These are phyloP conservation scores for Ispidina lecontei DNA, from an alignment of 2,797 vertebrate genomes.

Conservation along the genomic window DNA sequence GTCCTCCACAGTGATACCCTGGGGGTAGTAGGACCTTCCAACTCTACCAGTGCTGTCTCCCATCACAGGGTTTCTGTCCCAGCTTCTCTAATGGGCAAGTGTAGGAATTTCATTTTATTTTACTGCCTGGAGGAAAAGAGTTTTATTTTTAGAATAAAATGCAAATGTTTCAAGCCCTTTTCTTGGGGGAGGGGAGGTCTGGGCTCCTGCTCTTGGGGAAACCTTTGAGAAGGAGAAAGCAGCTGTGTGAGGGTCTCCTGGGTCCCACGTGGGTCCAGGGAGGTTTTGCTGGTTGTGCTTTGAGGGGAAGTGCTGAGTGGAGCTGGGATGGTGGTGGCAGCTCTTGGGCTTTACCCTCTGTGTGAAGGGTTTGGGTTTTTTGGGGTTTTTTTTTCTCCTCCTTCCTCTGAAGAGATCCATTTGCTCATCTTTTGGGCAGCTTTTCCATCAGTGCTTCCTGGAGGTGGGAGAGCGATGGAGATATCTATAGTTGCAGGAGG, in stretches of 20 bases:
- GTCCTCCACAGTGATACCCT: background rate
- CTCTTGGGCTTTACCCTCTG: background rate
- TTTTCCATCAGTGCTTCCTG: constrained; percentile 47
- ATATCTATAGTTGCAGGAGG: constrained; percentile 16
- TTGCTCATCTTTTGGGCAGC: constrained; percentile 50
- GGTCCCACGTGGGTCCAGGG: accelerated
- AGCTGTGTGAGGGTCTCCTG: background rate
- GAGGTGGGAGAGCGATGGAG: constrained; percentile 44
- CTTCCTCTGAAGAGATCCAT: background rate
- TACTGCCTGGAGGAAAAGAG: constrained; percentile 35
- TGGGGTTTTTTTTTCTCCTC: background rate
- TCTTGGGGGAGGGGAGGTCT: background rate
- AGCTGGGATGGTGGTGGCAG: background rate
- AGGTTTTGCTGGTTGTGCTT: background rate
- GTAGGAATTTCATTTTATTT: constrained; percentile 17
- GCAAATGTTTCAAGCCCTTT: background rate
- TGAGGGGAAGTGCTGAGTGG: accelerated
- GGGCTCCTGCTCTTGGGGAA: background rate
- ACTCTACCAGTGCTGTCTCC: background rate
- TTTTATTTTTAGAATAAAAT: constrained; percentile 32
- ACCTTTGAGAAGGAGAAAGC: background rate
- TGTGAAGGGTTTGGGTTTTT: background rate
- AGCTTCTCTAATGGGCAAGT: background rate
- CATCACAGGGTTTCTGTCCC: background rate
- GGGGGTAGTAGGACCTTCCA: background rate